These are phyloP conservation scores for Chelonus formosanus DNA, from an alignment of 2,888 invertebrate species.

Conservation along the genomic window DNA sequence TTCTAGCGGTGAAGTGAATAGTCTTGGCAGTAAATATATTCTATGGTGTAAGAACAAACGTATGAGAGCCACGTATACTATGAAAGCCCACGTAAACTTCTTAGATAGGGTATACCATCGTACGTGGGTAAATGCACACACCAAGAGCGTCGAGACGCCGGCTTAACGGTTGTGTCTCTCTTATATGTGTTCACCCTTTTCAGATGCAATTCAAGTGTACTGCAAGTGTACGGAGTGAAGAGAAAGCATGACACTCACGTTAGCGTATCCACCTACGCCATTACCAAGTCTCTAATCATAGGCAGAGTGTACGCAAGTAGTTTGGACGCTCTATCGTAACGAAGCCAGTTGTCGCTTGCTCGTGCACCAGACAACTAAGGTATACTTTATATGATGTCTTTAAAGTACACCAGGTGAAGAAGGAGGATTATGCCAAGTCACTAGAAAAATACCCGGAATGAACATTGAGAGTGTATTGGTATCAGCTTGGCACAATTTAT, in stretches of 20 bases:
- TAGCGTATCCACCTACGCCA: constrained; percentile 32
- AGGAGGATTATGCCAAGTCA: too few relatives aligned
- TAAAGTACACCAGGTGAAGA: neutral
- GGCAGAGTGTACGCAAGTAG: constrained; percentile 3
- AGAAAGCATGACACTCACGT: constrained; percentile 28
- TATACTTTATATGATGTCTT: constrained; percentile 6
- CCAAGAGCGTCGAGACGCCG: constrained; percentile 35
- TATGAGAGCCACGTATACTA: constrained; percentile 11
- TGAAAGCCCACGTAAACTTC: constrained; percentile 37
- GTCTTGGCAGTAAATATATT: constrained; percentile 1
- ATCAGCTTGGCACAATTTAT: constrained; percentile 25
- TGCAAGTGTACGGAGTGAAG: constrained; percentile 21
- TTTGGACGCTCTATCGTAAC: constrained; percentile 14
- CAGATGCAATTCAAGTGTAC: constrained; percentile 17
- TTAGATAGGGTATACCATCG: constrained; percentile 28
- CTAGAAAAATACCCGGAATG: too few relatives aligned
- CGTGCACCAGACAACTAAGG: neutral
- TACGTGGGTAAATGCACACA: constrained; percentile 42
- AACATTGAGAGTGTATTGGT: constrained; percentile 16
- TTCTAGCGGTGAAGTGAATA: constrained; percentile 11
- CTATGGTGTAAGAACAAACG: constrained; percentile 20
- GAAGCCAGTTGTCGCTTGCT: constrained; percentile 12
- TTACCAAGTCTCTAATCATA: constrained; percentile 23
- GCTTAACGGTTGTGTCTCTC: constrained; percentile 39
- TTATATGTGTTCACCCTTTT: constrained; percentile 6